Percentiles rank a stretch among this genome's conserved stretches.
These are phyloP conservation scores for Pyrocoelia pectoralis DNA, from an alignment of 2,888 invertebrate species.

Conservation along the genomic window DNA sequence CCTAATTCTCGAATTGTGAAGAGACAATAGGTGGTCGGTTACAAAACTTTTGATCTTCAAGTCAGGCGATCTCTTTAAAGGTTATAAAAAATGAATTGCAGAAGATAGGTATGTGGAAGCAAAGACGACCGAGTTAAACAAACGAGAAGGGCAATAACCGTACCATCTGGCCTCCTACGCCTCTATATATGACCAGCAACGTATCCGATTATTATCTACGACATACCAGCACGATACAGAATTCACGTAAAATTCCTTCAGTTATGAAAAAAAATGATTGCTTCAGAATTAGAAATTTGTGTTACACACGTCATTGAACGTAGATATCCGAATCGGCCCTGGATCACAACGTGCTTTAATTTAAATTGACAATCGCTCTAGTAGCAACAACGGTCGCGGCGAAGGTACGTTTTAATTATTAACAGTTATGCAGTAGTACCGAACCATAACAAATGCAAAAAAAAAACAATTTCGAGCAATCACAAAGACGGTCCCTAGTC, in stretches of 20 bases:
- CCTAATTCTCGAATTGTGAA: constrained; percentile 19
- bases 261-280: not conserved
- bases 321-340: not conserved
- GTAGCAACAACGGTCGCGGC: no score
- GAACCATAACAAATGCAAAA: no score
- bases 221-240: constrained; percentile 26
- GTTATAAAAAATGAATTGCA: constrained; percentile 17
- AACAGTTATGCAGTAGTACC: no score
- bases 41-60: not conserved
- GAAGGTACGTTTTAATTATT: no score
- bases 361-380: not conserved
- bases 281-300: constrained; percentile 2
- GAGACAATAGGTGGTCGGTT: constrained; percentile 15
- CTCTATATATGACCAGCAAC: constrained; percentile 26
- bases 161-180: constrained; percentile 42
- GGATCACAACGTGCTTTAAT: not conserved
- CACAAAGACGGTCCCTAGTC: no score
- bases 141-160: constrained; percentile 43
- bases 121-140: constrained; percentile 15
- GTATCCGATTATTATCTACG: constrained; percentile 25
- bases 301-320: no score
- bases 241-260: constrained; percentile 19
- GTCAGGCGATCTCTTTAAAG: not conserved
- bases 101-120: constrained; percentile 12
- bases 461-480: no score